Evolutionary conservation across 2,113 vertebrate species (phyloP).

Genomic region (Eupsittula cactorum): DNA sequence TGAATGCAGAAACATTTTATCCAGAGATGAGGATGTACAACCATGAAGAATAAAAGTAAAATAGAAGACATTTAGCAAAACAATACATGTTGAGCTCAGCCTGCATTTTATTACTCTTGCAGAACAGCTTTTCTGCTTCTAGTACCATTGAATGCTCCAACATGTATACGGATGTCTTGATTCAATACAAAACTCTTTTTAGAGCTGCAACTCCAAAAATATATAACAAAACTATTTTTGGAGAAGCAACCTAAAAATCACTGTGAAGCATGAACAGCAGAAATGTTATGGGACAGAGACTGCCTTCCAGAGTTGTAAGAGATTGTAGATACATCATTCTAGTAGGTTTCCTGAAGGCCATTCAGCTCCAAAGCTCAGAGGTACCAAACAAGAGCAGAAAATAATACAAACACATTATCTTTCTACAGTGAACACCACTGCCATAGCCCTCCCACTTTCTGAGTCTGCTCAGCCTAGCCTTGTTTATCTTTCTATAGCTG

Average conservation of each 20-base stretch:
- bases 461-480: background rate
- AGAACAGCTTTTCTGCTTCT: background rate
- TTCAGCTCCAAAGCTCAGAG: background rate
- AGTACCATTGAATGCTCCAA: background rate
- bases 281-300: background rate
- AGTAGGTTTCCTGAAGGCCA: background rate
- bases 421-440: background rate
- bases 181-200: background rate
- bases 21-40: background rate
- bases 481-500: background rate
- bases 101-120: background rate
- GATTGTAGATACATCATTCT: background rate
- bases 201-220: background rate
- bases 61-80: background rate
- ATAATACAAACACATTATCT: background rate
- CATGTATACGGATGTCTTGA: background rate
- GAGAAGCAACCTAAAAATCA: background rate
- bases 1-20: background rate
- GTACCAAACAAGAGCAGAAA: background rate
- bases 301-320: background rate
- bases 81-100: background rate
- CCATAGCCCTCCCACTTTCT: background rate
- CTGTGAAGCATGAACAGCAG: background rate
- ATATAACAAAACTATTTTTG: background rate
- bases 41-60: background rate